Evolutionary conservation across 1,140 invertebrate genomes (phyloP).

Genomic region (Subanguina moxae): DNA sequence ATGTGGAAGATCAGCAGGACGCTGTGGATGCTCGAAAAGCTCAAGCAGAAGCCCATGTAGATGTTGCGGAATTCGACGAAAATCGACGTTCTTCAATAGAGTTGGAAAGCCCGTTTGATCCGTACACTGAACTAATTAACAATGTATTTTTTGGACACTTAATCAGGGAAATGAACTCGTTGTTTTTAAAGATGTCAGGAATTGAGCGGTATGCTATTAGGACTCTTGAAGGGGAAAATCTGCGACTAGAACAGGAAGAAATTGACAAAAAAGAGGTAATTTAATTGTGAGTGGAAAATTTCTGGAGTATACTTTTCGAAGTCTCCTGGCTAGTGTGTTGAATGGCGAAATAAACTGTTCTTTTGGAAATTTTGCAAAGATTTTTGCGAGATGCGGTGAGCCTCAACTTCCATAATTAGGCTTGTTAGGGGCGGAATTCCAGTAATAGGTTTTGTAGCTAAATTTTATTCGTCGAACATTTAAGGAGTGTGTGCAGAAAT

Average conservation of each 20-base stretch:
- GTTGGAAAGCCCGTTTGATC: slow-evolving; percentile 40
- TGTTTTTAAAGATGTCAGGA: slow-evolving; percentile 26
- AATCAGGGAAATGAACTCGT: neutral
- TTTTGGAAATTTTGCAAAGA: no score
- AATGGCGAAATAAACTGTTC: neutral
- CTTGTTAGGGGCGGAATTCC: no score
- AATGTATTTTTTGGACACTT: slow-evolving; percentile 19
- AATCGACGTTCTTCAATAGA: slow-evolving; percentile 13
- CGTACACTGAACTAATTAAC: slow-evolving; percentile 48
- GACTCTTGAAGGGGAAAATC: slow-evolving; percentile 39
- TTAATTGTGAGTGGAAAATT: no score
- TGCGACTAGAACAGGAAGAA: slow-evolving; percentile 29
- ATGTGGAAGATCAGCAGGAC: slow-evolving; percentile 52
- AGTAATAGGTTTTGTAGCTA: no score
- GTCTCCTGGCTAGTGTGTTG: no score
- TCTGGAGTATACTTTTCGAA: no score
- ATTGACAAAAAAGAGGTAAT: slow-evolving; percentile 30
- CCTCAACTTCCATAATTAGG: no score
- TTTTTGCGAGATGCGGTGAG: no score
- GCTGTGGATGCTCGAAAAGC: slow-evolving; percentile 49
- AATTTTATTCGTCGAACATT: no score
- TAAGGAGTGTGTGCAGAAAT: no score
- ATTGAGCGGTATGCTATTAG: slow-evolving; percentile 52
- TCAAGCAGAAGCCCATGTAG: slow-evolving; percentile 41
- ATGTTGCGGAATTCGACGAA: slow-evolving; percentile 53